Conservation (phyloP, 2,888 invertebrate species). For the Laothoe populi region DNA sequence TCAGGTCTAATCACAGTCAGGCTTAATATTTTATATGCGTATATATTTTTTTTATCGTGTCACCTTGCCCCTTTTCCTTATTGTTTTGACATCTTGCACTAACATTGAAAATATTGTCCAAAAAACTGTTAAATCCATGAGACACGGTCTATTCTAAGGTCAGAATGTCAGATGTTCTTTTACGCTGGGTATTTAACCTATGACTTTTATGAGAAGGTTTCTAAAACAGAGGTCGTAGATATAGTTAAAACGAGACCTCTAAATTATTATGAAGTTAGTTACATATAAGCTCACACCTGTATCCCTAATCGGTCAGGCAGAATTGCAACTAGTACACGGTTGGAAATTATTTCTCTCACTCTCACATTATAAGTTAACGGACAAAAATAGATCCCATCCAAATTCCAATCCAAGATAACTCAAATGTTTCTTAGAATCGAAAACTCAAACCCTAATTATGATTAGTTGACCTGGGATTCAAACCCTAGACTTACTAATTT, state of each 20-base stretch:
- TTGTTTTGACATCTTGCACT: not conserved
- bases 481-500: too few species aligned
- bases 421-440: too few species aligned
- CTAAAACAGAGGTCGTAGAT: not conserved
- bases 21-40: too few species aligned
- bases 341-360: too few species aligned
- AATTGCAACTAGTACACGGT: too few species aligned
- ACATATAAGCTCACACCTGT: not conserved
- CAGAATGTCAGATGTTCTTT: not conserved
- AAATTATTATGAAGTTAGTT: not conserved
- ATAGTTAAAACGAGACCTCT: not conserved
- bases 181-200: constrained; percentile 2
- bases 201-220: not conserved
- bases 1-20: too few species aligned
- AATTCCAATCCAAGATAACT: too few species aligned
- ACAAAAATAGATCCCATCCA: too few species aligned
- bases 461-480: too few species aligned
- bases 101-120: constrained; percentile 1
- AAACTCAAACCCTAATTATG: too few species aligned
- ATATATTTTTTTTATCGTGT: not conserved
- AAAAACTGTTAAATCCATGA: not conserved
- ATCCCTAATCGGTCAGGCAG: too few species aligned
- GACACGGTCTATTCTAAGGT: constrained; percentile 4
- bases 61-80: constrained; percentile 4
- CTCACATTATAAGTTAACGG: too few species aligned